Percentiles rank a stretch among this genome's conserved stretches.
phyloP scores from a whole-genome alignment of 2,888 invertebrate genomes.

The Noctua fimbriata region DNA sequence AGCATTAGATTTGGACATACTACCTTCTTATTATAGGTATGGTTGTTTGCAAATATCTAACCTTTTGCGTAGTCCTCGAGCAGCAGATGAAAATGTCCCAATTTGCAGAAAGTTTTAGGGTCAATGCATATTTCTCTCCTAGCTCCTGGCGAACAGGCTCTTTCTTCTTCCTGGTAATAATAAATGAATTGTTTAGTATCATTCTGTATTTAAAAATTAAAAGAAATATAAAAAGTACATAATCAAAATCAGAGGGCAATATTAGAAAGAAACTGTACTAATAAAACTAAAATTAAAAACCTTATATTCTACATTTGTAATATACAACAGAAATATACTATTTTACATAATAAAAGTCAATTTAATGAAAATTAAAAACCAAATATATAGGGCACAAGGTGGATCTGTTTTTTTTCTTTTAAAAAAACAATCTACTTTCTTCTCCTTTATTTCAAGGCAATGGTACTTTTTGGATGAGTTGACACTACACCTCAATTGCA shows the following conservation, averaged over 20 bases:
- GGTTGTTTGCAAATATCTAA: constrained; percentile 75
- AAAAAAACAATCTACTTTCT: not conserved
- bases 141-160: constrained; percentile 84
- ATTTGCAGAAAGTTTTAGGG: constrained; percentile 97
- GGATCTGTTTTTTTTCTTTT: too few species aligned
- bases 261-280: not conserved
- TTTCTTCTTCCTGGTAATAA: constrained; percentile 84
- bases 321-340: not conserved
- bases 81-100: constrained; percentile 98
- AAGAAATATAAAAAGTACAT: not conserved
- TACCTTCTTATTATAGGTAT: not conserved
- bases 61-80: constrained; percentile 98
- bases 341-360: not conserved
- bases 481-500: not conserved
- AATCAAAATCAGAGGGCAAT: not conserved
- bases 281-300: not conserved
- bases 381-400: not conserved
- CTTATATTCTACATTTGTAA: not conserved
- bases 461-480: not conserved
- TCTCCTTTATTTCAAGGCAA: not conserved
- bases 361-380: not conserved
- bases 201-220: not conserved
- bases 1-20: too few species aligned
- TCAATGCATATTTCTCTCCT: constrained; percentile 94
- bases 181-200: not conserved